These are phyloP conservation scores for Zaprionus africanus DNA, from an alignment of 1,140 invertebrate species.

Conservation along the genomic window DNA sequence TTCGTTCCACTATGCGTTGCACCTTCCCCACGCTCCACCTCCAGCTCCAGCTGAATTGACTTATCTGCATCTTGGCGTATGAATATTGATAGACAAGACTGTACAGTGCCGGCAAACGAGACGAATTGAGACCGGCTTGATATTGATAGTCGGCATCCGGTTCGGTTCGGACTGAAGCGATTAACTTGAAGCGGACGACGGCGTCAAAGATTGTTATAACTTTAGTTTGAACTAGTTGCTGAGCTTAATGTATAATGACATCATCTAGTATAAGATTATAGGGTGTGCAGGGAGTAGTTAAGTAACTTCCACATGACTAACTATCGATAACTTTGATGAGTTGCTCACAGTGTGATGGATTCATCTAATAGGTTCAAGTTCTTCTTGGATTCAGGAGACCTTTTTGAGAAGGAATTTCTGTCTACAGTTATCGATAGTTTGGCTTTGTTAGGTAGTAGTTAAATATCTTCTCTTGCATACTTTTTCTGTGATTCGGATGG, in stretches of 20 bases:
- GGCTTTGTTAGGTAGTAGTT: background rate
- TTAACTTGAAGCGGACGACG: constrained; percentile 3
- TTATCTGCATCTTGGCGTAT: background rate
- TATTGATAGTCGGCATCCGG: constrained; percentile 17
- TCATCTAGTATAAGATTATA: background rate
- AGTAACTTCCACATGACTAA: background rate
- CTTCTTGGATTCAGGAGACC: too few relatives aligned
- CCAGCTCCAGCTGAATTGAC: constrained; percentile 7
- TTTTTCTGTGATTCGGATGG: too few relatives aligned
- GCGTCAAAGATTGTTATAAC: constrained; percentile 1
- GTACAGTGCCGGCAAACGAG: background rate
- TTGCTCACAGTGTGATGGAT: background rate
- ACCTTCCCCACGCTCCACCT: background rate
- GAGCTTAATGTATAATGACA: background rate
- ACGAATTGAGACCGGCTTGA: constrained; percentile 4
- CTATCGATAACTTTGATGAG: background rate
- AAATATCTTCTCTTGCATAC: background rate
- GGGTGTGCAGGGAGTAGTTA: background rate
- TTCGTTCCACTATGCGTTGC: constrained; percentile 19
- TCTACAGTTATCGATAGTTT: background rate
- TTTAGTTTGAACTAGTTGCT: background rate
- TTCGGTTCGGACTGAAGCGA: background rate
- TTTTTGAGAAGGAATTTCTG: too few relatives aligned
- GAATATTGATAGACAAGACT: constrained; percentile 26
- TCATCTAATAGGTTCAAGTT: too few relatives aligned